Evolutionary conservation across 2,888 invertebrate species (phyloP).

Genomic region (Hydraecia micacea): DNA sequence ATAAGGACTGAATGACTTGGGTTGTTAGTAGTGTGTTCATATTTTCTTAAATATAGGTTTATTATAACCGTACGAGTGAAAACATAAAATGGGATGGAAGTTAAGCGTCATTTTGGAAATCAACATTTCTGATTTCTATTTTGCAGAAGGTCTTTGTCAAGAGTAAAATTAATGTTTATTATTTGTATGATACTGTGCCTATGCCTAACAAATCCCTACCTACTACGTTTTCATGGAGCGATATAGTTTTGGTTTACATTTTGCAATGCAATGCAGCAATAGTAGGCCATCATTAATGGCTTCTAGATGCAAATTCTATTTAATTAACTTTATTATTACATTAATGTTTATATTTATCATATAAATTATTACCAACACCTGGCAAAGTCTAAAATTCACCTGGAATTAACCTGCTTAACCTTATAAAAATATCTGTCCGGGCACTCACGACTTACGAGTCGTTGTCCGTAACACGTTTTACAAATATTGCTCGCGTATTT

Average conservation of each 20-base stretch:
- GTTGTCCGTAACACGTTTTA: conserved; percentile 32
- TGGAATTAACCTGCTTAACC: conserved; percentile 38
- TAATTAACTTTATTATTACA: neutral
- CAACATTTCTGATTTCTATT: neutral
- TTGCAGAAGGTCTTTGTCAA: neutral
- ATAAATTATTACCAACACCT: conserved; percentile 6
- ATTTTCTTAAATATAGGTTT: neutral
- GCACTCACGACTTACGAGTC: conserved; percentile 23
- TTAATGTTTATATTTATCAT: neutral
- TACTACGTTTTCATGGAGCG: neutral
- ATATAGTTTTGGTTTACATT: neutral
- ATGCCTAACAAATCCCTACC: neutral
- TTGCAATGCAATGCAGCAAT: neutral
- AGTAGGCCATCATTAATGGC: neutral
- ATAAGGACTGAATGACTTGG: conserved; percentile 7
- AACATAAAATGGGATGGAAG: neutral
- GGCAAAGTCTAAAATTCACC: conserved; percentile 14
- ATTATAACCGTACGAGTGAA: neutral
- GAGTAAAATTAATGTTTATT: neutral
- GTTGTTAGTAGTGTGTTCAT: neutral
- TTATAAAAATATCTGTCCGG: conserved; percentile 44
- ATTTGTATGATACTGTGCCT: neutral
- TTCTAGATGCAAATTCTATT: neutral
- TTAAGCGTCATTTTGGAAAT: neutral
- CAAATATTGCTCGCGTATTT: conserved; percentile 41